These are phyloP conservation scores for Tetragonisca angustula DNA, from an alignment of 2,888 invertebrate genomes.

Conservation along the genomic window DNA sequence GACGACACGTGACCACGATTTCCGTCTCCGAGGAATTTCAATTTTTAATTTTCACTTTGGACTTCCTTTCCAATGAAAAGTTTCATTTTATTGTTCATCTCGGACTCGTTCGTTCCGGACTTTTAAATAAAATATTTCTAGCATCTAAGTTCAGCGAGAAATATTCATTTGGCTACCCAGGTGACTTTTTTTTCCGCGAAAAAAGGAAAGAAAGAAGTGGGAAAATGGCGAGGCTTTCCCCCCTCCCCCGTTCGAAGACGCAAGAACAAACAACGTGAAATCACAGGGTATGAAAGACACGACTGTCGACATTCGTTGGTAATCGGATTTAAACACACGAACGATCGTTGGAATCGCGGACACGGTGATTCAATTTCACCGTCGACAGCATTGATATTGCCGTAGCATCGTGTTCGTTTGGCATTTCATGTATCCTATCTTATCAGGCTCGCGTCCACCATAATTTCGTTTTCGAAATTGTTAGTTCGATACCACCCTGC, in stretches of 20 bases:
- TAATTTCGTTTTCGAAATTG: background rate
- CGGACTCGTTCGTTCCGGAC: no score
- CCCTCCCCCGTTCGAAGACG: background rate
- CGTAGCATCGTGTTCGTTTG: background rate
- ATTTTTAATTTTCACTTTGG: no score
- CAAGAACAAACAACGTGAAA: background rate
- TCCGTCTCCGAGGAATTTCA: background rate
- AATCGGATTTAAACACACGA: background rate
- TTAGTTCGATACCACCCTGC: background rate
- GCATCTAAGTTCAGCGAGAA: no score
- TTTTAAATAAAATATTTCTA: no score
- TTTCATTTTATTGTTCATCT: no score
- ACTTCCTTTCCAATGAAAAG: no score
- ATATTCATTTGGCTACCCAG: no score
- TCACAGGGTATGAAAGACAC: background rate
- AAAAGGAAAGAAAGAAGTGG: background rate
- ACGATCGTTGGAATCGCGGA: background rate
- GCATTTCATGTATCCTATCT: background rate
- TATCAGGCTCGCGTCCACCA: background rate
- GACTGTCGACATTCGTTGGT: background rate
- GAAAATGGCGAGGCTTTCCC: background rate
- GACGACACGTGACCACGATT: no score
- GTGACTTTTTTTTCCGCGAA: no score
- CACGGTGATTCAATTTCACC: background rate
- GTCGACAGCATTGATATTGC: background rate